Percentiles rank a stretch among this genome's conserved stretches.
phyloP scores from a whole-genome alignment of 1,140 invertebrate genomes.

The Drosophila triauraria region DNA sequence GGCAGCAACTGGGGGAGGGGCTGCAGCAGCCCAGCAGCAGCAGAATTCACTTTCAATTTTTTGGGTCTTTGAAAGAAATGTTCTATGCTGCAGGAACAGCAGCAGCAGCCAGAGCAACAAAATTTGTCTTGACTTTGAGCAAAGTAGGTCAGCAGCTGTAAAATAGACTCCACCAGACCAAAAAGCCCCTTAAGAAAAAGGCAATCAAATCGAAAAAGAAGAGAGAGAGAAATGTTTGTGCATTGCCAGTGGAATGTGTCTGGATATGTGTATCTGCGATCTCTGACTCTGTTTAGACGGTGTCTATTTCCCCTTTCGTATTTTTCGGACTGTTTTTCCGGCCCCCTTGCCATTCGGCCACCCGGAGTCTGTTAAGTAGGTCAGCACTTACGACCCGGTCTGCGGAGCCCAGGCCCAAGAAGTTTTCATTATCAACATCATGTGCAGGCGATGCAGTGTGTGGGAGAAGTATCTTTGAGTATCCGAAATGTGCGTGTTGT shows the following conservation, averaged over 20 bases:
- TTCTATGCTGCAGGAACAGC: constrained; percentile 45
- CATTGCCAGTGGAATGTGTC: constrained; percentile 46
- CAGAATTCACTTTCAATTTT: constrained; percentile 79
- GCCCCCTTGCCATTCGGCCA: constrained; percentile 35
- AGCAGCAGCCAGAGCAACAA: constrained; percentile 26
- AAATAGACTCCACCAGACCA: constrained; percentile 67
- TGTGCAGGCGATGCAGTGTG: constrained; percentile 31
- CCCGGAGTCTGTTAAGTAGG: constrained; percentile 42
- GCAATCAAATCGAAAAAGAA: constrained; percentile 58
- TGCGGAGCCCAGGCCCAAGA: constrained; percentile 7
- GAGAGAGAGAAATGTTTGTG: constrained; percentile 49
- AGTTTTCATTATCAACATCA: constrained; percentile 65
- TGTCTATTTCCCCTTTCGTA: constrained; percentile 55
- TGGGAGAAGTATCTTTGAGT: constrained; percentile 23
- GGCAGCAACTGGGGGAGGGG: constrained; percentile 8
- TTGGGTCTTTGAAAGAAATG: constrained; percentile 54
- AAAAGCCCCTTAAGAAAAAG: constrained; percentile 18
- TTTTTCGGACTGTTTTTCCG: constrained; percentile 13
- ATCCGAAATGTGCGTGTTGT: constrained; percentile 17
- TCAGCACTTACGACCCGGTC: constrained; percentile 49
- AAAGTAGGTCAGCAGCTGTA: constrained; percentile 81
- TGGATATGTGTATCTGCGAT: constrained; percentile 48
- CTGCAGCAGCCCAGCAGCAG: constrained; percentile 67
- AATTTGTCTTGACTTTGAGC: constrained; percentile 74
- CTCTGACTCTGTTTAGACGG: constrained; percentile 49